A percentile compares a stretch with the other conserved stretches of the same genome.
These are phyloP conservation scores for Rhombomys opimus DNA, from an alignment of 2,113 vertebrate species.

Conservation along the genomic window DNA sequence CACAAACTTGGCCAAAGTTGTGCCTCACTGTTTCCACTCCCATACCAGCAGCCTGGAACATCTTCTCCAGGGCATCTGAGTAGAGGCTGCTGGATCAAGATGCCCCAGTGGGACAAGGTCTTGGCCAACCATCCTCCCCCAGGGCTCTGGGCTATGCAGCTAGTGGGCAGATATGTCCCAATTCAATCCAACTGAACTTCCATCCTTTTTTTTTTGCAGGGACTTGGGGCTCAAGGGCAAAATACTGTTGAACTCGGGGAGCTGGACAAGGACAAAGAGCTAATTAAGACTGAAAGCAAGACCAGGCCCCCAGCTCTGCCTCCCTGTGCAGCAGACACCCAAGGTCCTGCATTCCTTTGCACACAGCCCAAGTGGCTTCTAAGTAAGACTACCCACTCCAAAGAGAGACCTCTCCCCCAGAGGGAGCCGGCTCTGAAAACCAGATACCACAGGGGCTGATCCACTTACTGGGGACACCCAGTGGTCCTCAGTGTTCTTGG, in stretches of 20 bases:
- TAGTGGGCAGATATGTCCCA: slow-evolving; percentile 85
- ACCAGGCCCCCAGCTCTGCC: slow-evolving; percentile 43
- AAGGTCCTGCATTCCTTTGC: background rate
- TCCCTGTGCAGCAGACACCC: background rate
- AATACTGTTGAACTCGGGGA: slow-evolving; percentile 70
- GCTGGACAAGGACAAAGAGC: slow-evolving; percentile 70
- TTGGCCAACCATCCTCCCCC: slow-evolving; percentile 72
- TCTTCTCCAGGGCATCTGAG: slow-evolving; percentile 66
- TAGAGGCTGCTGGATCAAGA: slow-evolving; percentile 80
- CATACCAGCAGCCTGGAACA: slow-evolving; percentile 61
- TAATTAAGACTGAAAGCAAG: slow-evolving; percentile 83
- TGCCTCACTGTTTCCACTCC: slow-evolving; percentile 75
- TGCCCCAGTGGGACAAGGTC: slow-evolving; percentile 81
- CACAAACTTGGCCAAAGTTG: slow-evolving; percentile 66
- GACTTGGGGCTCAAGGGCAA: slow-evolving; percentile 83
- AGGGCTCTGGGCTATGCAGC: slow-evolving; percentile 71
- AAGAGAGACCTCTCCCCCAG: background rate
- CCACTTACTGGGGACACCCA: background rate
- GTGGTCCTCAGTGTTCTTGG: background rate
- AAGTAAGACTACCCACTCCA: background rate
- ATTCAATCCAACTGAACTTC: slow-evolving; percentile 86
- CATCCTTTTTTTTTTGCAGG: slow-evolving; percentile 80
- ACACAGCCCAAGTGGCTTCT: background rate
- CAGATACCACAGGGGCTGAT: background rate
- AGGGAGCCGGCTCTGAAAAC: background rate